Evolutionary conservation across 1,140 invertebrate species (phyloP).

Genomic region (Metopolophium dirhodum): DNA sequence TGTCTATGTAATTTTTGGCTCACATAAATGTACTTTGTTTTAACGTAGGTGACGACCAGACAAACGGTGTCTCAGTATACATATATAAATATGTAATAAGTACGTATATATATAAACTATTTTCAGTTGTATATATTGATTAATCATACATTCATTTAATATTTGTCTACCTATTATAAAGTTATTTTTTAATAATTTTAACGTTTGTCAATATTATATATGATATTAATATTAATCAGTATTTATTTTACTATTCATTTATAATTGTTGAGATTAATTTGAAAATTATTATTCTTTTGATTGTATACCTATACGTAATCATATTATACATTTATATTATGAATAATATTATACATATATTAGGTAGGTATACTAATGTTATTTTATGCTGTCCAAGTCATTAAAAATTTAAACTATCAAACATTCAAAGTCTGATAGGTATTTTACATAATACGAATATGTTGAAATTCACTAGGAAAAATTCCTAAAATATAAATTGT

Average conservation of each 20-base stretch:
- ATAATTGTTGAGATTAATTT: not conserved
- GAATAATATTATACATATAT: not conserved
- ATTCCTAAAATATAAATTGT: not conserved
- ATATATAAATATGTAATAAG: not conserved
- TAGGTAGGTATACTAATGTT: not conserved
- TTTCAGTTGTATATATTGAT: not conserved
- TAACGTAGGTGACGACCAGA: not conserved
- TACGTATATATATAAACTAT: not conserved
- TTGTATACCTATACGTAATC: not conserved
- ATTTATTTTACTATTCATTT: not conserved
- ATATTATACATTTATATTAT: not conserved
- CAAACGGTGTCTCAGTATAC: not conserved
- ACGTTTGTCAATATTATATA: not conserved
- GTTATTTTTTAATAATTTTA: not conserved
- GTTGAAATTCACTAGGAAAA: not conserved
- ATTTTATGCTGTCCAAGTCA: not conserved
- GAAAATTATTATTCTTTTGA: not conserved
- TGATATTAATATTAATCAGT: not conserved
- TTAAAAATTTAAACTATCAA: not conserved
- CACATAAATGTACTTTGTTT: not conserved
- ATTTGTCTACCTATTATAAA: not conserved
- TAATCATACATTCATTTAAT: not conserved
- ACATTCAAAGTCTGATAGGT: not conserved
- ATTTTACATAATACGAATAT: not conserved
- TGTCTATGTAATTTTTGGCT: not conserved